These are phyloP conservation scores for Penaeus monodon DNA, from an alignment of 2,888 invertebrate genomes.

Conservation along the genomic window DNA sequence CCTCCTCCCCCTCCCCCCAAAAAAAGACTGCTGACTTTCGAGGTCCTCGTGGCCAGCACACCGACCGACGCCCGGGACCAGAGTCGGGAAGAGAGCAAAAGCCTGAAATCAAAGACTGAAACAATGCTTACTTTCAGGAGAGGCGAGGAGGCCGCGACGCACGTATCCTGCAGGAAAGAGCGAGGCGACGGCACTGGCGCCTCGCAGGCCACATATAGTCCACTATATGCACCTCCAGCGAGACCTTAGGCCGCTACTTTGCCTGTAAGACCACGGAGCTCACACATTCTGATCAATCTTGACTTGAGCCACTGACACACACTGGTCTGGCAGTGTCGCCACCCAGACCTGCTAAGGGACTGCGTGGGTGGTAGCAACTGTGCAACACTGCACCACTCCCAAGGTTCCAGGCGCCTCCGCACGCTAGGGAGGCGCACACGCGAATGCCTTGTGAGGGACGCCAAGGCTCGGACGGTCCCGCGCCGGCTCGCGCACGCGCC, in stretches of 20 bases:
- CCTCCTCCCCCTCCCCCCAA: slow-evolving; percentile 15
- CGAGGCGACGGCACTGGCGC: slow-evolving; percentile 11
- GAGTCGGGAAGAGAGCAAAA: slow-evolving; percentile 5
- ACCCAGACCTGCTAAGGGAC: slow-evolving; percentile 38
- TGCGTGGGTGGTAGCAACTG: slow-evolving; percentile 40
- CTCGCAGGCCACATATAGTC: slow-evolving; percentile 17
- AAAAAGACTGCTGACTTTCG: slow-evolving; percentile 42
- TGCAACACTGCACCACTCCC: slow-evolving; percentile 43
- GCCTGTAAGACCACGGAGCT: slow-evolving; percentile 33
- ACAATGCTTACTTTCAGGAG: slow-evolving; percentile 34
- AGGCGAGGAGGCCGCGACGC: not conserved
- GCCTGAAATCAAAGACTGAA: slow-evolving; percentile 10
- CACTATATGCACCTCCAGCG: slow-evolving; percentile 24
- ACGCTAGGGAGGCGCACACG: slow-evolving; percentile 48
- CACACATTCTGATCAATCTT: slow-evolving; percentile 51
- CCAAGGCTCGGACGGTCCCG: slow-evolving; percentile 45
- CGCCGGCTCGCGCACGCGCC: slow-evolving; percentile 56
- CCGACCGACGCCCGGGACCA: not conserved
- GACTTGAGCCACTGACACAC: slow-evolving; percentile 49
- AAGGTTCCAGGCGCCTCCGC: slow-evolving; percentile 44
- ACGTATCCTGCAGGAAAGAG: slow-evolving; percentile 9
- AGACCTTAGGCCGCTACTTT: slow-evolving; percentile 30
- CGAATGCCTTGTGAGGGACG: slow-evolving; percentile 48
- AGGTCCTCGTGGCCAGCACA: slow-evolving; percentile 37
- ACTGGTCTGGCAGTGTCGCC: slow-evolving; percentile 49